phyloP scores from a whole-genome alignment of 2,113 vertebrate genomes.

The Peucedramus taeniatus region DNA sequence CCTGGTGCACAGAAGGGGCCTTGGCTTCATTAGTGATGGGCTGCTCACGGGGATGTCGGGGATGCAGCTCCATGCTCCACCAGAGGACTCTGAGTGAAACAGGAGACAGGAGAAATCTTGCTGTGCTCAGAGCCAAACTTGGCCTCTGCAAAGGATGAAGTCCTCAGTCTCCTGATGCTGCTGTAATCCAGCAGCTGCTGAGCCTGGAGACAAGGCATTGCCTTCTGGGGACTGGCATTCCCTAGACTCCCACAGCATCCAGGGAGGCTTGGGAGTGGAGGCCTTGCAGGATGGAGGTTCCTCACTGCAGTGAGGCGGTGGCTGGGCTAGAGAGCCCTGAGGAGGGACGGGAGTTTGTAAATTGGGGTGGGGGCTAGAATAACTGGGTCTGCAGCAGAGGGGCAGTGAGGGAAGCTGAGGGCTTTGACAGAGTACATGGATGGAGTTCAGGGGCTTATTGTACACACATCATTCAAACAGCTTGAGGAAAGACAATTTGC shows the following conservation, averaged over 20 bases:
- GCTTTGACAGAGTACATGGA: background rate
- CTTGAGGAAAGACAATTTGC: background rate
- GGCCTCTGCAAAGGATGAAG: background rate
- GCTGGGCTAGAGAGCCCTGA: background rate
- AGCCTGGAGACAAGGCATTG: background rate
- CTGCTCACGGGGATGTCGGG: background rate
- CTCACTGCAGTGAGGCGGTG: background rate
- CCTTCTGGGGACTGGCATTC: background rate
- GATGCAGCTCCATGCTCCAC: background rate
- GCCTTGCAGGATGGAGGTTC: background rate
- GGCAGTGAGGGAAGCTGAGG: background rate
- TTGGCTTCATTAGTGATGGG: background rate
- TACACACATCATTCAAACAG: background rate
- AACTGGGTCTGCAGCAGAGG: background rate
- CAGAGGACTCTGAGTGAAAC: background rate
- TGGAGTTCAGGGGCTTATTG: background rate
- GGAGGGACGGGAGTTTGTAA: background rate
- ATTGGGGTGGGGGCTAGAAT: background rate
- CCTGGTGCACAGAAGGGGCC: no score
- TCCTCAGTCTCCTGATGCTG: background rate
- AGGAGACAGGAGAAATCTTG: background rate
- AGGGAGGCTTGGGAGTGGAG: rapidly evolving
- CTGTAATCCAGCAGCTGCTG: background rate
- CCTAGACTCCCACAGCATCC: background rate
- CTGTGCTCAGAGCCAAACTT: background rate